phyloP scores from a whole-genome alignment of 2,113 vertebrate species.

The Myrmophylax atrothorax region DNA sequence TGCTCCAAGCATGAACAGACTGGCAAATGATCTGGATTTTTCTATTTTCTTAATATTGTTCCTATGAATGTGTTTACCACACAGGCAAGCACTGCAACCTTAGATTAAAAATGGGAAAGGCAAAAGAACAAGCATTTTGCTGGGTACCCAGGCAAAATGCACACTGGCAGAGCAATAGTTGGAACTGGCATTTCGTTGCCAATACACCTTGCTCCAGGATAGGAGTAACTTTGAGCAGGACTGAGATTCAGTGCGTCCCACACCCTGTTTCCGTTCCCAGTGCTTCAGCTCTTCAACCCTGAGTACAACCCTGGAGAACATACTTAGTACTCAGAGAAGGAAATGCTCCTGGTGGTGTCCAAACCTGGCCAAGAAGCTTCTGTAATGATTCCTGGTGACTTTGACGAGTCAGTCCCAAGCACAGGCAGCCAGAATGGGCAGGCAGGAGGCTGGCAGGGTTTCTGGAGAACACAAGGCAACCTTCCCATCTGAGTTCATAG shows the following conservation, averaged over 20 bases:
- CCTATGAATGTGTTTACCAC: background rate
- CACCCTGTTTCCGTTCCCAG: background rate
- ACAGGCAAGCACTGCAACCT: background rate
- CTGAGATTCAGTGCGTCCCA: background rate
- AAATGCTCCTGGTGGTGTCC: background rate
- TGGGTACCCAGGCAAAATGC: background rate
- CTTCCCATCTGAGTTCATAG: background rate
- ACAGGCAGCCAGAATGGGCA: background rate
- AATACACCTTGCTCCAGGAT: background rate
- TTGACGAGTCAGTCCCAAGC: fast-evolving
- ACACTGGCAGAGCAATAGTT: background rate
- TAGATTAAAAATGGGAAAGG: background rate
- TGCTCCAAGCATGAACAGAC: conserved; percentile 16
- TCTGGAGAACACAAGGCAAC: background rate
- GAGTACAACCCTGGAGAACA: background rate
- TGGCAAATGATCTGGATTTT: conserved; percentile 12
- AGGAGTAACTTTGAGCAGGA: background rate
- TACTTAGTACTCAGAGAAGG: background rate
- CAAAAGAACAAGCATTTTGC: background rate
- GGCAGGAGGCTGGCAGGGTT: background rate
- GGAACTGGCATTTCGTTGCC: background rate
- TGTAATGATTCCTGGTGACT: background rate
- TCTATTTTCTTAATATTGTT: conserved; percentile 29
- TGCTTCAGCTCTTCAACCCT: background rate
- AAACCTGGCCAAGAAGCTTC: background rate